These are phyloP conservation scores for Leucophenga maculata DNA, from an alignment of 2,888 invertebrate species.

Conservation along the genomic window DNA sequence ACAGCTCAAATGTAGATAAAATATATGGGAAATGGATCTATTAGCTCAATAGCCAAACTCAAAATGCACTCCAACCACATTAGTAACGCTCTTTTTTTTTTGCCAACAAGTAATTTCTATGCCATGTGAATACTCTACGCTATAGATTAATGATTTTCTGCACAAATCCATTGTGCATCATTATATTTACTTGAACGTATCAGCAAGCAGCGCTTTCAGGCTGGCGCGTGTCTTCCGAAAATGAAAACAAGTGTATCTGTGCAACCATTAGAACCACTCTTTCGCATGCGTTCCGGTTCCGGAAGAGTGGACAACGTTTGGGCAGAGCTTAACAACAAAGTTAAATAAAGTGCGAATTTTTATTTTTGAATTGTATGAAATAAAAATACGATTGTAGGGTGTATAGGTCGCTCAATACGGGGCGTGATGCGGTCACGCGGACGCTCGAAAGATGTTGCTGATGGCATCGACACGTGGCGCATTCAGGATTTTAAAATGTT, in stretches of 20 bases:
- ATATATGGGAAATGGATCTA: not conserved
- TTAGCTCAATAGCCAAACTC: not conserved
- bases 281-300: conserved; percentile 48
- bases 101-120: conserved; percentile 44
- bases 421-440: conserved; percentile 29
- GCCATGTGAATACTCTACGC: not conserved
- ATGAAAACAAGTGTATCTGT: conserved; percentile 60
- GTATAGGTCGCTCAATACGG: conserved; percentile 37
- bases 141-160: conserved; percentile 19
- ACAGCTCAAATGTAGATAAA: too few species aligned
- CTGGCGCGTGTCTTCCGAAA: conserved; percentile 26
- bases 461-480: conserved; percentile 56
- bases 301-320: conserved; percentile 38
- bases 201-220: conserved; percentile 31
- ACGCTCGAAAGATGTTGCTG: conserved; percentile 59
- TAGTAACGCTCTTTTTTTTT: conserved; percentile 61
- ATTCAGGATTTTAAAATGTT: conserved; percentile 18
- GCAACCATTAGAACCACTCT: conserved; percentile 41
- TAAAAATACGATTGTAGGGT: not conserved
- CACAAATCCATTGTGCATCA: conserved; percentile 3
- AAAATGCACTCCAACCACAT: conserved; percentile 63
- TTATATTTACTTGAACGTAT: conserved; percentile 12
- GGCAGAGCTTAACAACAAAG: conserved; percentile 32
- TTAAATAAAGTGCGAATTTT: conserved; percentile 60
- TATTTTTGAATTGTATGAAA: conserved; percentile 60